phyloP scores from a whole-genome alignment of 2,113 vertebrate species.

The Felis chaus region DNA sequence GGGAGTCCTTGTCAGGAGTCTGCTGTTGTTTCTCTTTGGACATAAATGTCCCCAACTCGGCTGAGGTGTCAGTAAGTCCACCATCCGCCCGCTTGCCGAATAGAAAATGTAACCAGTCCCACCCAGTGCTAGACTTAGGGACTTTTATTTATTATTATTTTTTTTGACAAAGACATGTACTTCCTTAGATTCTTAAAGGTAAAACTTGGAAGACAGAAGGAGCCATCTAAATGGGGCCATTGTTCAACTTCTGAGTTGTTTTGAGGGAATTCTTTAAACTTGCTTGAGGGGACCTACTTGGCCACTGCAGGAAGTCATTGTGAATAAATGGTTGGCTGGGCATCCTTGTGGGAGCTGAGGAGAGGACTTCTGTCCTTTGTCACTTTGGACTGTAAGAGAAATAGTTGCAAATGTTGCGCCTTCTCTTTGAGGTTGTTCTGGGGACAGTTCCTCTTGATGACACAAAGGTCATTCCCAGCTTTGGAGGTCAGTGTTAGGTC shows the following conservation, averaged over 20 bases:
- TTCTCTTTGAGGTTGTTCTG: not conserved
- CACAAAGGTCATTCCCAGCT: not conserved
- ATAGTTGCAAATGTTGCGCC: not conserved
- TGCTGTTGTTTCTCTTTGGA: not conserved
- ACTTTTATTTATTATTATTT: not conserved
- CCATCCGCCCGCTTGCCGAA: not conserved
- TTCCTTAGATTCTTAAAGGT: conserved; percentile 43
- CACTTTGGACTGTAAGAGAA: not conserved
- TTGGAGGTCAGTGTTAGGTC: conserved; percentile 52
- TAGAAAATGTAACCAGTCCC: not conserved
- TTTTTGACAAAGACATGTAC: not conserved
- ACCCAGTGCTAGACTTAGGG: not conserved
- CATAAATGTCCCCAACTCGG: not conserved
- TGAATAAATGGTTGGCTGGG: not conserved
- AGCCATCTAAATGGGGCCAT: not conserved
- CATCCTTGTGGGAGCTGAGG: not conserved
- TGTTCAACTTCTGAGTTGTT: conserved; percentile 61
- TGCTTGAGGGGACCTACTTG: not conserved
- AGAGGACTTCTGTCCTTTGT: not conserved
- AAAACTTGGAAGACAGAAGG: conserved; percentile 43
- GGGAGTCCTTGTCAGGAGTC: not conserved
- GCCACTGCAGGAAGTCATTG: not conserved
- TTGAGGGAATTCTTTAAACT: not conserved
- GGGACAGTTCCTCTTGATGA: not conserved
- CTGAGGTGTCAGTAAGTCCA: not conserved